Conservation (phyloP, 2,797 vertebrate genomes). For the Cyprinodon diabolis region DNA sequence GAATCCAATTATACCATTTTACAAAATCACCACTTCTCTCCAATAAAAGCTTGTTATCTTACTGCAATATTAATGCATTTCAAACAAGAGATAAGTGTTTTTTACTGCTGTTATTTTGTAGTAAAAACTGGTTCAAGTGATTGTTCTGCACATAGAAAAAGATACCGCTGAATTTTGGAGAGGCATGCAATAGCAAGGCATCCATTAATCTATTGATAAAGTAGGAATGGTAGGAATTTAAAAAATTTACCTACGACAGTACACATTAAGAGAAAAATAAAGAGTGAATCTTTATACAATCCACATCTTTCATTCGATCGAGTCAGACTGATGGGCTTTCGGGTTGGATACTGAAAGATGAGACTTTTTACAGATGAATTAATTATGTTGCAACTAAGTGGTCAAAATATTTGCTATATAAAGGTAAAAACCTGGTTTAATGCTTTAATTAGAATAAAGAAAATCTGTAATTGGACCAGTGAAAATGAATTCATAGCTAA, state of each 20-base stretch:
- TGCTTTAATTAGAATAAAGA: neutral
- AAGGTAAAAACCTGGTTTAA: too few species aligned
- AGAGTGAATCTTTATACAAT: neutral
- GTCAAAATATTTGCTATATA: neutral
- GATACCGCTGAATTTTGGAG: conserved; percentile 9
- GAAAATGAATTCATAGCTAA: neutral
- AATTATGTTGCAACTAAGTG: neutral
- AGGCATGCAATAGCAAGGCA: conserved; percentile 41
- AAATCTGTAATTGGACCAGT: neutral
- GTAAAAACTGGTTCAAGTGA: neutral
- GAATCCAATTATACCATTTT: conserved; percentile 7
- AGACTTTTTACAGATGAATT: neutral
- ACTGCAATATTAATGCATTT: neutral
- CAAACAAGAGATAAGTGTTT: neutral
- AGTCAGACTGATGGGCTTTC: neutral
- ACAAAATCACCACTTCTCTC: conserved; percentile 10
- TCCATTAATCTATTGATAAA: conserved; percentile 69
- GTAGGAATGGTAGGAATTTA: conserved; percentile 79
- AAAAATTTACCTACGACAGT: conserved; percentile 71
- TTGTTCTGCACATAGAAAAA: conserved; percentile 3
- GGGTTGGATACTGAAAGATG: neutral
- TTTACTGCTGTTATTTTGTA: neutral
- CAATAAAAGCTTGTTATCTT: neutral
- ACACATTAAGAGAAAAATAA: conserved; percentile 43
- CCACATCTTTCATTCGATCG: neutral